These are phyloP conservation scores for Dynastes hyllus DNA, from an alignment of 2,888 invertebrate genomes.

Conservation along the genomic window DNA sequence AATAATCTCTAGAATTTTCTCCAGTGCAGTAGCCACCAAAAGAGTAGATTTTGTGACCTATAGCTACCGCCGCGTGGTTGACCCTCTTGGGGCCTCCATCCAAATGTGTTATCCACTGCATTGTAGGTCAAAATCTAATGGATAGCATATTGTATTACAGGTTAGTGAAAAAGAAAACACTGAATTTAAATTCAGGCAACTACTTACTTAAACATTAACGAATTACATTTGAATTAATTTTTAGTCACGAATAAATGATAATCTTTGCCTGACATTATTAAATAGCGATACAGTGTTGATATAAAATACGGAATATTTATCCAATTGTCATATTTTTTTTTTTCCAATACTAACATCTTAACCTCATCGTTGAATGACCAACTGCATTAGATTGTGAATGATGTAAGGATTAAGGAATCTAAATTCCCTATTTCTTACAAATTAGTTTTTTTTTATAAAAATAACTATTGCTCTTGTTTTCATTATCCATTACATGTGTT, in stretches of 20 bases:
- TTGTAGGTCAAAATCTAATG: conserved; percentile 63
- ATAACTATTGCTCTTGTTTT: too few species aligned
- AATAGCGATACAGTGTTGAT: background rate
- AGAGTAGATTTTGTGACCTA: conserved; percentile 87
- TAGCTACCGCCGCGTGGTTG: conserved; percentile 92
- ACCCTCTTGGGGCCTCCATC: conserved; percentile 94
- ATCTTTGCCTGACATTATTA: conserved; percentile 21
- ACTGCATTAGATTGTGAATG: background rate
- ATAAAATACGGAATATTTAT: conserved; percentile 22
- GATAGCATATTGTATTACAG: conserved; percentile 6
- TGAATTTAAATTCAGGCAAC: background rate
- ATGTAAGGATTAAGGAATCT: background rate
- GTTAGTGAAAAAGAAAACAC: background rate
- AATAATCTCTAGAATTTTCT: conserved; percentile 81
- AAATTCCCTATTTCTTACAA: background rate
- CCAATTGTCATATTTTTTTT: conserved; percentile 5
- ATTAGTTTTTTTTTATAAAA: too few species aligned
- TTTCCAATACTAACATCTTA: background rate
- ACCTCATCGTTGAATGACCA: background rate
- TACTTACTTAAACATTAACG: conserved; percentile 7
- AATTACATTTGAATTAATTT: conserved; percentile 10
- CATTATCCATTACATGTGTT: too few species aligned
- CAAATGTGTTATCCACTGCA: conserved; percentile 90
- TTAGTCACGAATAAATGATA: background rate
- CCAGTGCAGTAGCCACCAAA: conserved; percentile 95